Evolutionary conservation across 2,113 vertebrate species (phyloP), one percentile per base, ranked within the genome.

Genomic region (Xenus cinereus): DNA sequence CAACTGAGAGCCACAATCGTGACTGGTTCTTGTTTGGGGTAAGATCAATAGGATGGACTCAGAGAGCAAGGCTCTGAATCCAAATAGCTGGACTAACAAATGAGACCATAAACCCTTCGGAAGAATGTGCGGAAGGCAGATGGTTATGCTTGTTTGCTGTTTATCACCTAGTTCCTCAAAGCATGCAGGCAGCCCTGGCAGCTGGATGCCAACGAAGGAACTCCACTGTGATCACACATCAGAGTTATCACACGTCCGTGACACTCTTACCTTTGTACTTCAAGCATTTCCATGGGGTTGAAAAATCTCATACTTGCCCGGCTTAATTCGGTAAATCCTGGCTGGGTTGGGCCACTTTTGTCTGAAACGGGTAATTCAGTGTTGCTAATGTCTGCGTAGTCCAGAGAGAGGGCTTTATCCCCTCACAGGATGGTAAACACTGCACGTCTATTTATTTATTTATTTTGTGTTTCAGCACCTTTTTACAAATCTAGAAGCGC

Each of bases 381-480:
- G 41, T 95, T 74, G 30, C 45, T 85, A 10, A 18, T 43, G 6
- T 77, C 12, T 19, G 22, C 2, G 2, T 74, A 74, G 64, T 78
- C 53, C 67, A 53, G 73, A 89, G 69, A 60, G 77, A 59, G 78
- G 71, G 50, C 17, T 76, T 76, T 69, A 15, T 79, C 9, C 67
- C 59, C 75, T 83, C 14, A 0, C 51, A 57, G 51, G 68, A 89
- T 68, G 54, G 12, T 37, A 28, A 93, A 80, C 20, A 12, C 67
- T 87, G 82, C 89, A 9, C 83, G 64, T 63, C 32, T 95, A 91
- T 96, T 96, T 91, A 96, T 96, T 96, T 96, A 95, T 96, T 96
- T 96, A 91, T 94, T 90, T 90, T 2, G 13, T 74, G 60, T 32
- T 87, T 81, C 67, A 69, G 95, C 95, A 96, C 95, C 87, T 97